These are phyloP conservation scores for Anolis carolinensis DNA, from an alignment of 2,113 vertebrate genomes.

Conservation along the genomic window DNA sequence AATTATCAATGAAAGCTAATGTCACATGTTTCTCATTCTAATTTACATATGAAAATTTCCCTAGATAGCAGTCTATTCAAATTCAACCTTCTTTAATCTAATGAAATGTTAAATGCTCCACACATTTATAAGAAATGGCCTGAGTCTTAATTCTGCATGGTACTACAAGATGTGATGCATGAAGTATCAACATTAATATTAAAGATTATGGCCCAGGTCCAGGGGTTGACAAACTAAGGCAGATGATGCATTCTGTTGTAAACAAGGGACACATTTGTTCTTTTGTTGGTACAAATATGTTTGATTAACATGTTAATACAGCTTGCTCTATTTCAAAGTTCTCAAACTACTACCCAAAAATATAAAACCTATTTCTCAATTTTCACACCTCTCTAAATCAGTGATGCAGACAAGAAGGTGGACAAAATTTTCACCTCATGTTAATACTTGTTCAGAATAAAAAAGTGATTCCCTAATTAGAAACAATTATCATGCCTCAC, in stretches of 20 bases:
- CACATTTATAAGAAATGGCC: conserved; percentile 15
- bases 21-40: not conserved
- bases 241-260: not conserved
- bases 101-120: conserved; percentile 20
- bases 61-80: conserved; percentile 36
- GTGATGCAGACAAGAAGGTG: too few relatives aligned
- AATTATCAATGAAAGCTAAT: conserved; percentile 38
- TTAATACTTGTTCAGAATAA: too few relatives aligned
- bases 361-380: too few relatives aligned
- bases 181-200: not conserved
- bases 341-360: too few relatives aligned
- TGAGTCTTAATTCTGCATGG: not conserved
- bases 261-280: not conserved
- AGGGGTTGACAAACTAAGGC: too few relatives aligned
- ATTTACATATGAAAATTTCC: conserved; percentile 56
- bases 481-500: too few relatives aligned
- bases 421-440: too few relatives aligned
- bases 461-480: too few relatives aligned
- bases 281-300: not conserved
- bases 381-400: too few relatives aligned
- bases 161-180: not conserved
- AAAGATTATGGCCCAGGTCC: not conserved
- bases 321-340: not conserved
- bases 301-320: not conserved
- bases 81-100: conserved; percentile 9